Conservation (phyloP, 2,888 invertebrate genomes). For the Chouioia cunea region DNA sequence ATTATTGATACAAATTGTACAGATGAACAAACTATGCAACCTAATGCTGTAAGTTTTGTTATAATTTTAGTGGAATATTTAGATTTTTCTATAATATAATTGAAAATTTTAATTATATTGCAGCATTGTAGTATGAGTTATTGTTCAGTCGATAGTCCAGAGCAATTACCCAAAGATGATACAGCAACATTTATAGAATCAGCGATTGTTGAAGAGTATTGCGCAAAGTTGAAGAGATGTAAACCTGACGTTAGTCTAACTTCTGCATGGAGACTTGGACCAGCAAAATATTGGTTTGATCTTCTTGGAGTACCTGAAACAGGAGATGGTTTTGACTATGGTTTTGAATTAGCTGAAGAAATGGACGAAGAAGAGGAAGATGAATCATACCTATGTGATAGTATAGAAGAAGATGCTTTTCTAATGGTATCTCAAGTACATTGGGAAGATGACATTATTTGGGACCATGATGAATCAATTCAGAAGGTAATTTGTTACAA, state of each 20-base stretch:
- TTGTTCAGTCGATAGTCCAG: constrained; percentile 74
- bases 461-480: constrained; percentile 97
- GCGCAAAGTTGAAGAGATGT: no score
- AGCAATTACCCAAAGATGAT: constrained; percentile 83
- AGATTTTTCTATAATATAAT: no score
- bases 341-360: constrained; percentile 82
- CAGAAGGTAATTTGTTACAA: constrained; percentile 76
- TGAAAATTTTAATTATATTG: constrained; percentile 39
- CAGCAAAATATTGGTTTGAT: constrained; percentile 99
- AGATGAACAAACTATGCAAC: constrained; percentile 63
- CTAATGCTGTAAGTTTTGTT: constrained; percentile 48
- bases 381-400: constrained; percentile 72
- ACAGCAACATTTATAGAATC: constrained; percentile 79
- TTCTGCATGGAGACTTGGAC: constrained; percentile 97
- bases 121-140: constrained; percentile 74
- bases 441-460: constrained; percentile 99
- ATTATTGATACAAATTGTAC: constrained; percentile 72
- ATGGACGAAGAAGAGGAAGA: constrained; percentile 56
- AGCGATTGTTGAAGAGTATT: constrained; percentile 63
- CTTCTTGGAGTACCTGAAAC: constrained; percentile 95
- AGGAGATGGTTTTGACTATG: constrained; percentile 96
- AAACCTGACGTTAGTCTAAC: constrained; percentile 73
- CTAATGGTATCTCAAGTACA: constrained; percentile 96
- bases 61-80: no score
- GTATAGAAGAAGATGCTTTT: constrained; percentile 87